Base-by-base conservation (phyloP, 2,888 invertebrate species). In the Nemotelus pantherinus region DNA sequence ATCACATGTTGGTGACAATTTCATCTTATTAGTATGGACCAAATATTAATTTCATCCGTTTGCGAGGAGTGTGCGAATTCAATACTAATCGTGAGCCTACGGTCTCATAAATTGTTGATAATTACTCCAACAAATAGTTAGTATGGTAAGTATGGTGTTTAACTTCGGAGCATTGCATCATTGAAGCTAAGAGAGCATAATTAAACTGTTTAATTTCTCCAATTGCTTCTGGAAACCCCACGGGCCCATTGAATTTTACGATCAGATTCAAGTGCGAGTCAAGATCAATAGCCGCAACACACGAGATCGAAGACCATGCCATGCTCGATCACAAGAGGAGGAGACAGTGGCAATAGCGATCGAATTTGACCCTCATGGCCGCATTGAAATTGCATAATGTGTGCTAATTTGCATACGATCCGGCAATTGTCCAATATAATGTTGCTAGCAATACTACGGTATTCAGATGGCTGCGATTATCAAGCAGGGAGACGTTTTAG, bases 381-480 rank as follows among this genome's bases (percentile, higher is more conserved):
- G 4, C 48, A 68, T 25, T 50, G 25, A 68, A 68, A 68, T 68
- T 68, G 50, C 68, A 50, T 50, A 68, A 68, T 48, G 48, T 48
- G 50, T 48, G 39, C 63, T n/a, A 50, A 68, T 68, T 68, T 68
- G 68, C 68, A 68, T 68, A 68, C 43, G 50, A 41, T n/a, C 50
- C 25, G 50, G 50, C 68, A 48, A 68, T 50, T 68, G 68, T 50
- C 68, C 68, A 48, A 68, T 63, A 63, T 63, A 43, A 63, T 41
- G 63, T 63, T 63, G 63, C 2, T 43, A 63, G 39, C 63, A 63
- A 43, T 43, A 25, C 63, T 63, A 63, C 43, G 63, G 43, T 41
- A 43, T 43, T 63, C 2, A 39, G 43, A 43, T 63, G 43, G 63
- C 39, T 25, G 41, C 63, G 63, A 39, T 63, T 41, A 63, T 63